Percentiles rank a stretch among this genome's conserved stretches.
Evolutionary conservation across 1,140 invertebrate genomes (phyloP).

Genomic region (Papilio machaon): DNA sequence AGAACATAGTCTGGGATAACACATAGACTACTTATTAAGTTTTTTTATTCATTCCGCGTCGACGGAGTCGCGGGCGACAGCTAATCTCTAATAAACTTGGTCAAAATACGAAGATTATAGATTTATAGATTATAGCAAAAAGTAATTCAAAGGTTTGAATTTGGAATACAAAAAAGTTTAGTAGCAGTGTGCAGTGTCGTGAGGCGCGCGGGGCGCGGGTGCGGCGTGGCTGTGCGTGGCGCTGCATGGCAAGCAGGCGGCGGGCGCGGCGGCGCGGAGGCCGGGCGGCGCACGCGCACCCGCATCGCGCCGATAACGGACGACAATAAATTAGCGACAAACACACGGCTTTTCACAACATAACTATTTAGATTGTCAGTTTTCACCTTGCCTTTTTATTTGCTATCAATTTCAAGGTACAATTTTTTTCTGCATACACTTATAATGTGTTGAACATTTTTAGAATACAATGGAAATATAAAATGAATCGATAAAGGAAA

Average conservation of each 20-base stretch:
- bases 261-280: constrained; percentile 50
- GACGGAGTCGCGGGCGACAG: too few relatives aligned
- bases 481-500: constrained; percentile 21
- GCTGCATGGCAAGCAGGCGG: constrained; percentile 60
- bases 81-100: neutral
- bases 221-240: constrained; percentile 39
- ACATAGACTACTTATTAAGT: too few relatives aligned
- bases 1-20: too few relatives aligned
- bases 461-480: constrained; percentile 38
- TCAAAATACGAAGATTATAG: neutral
- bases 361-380: constrained; percentile 57
- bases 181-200: constrained; percentile 54
- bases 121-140: too few relatives aligned
- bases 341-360: constrained; percentile 72
- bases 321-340: constrained; percentile 69
- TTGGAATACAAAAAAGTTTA: constrained; percentile 35
- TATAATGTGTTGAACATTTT: constrained; percentile 34
- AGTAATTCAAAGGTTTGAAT: constrained; percentile 49
- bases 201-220: constrained; percentile 53
- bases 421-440: constrained; percentile 26
- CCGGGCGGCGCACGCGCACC: constrained; percentile 64
- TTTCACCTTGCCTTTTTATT: constrained; percentile 72
- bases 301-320: constrained; percentile 73
- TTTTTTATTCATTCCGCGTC: too few relatives aligned
- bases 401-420: constrained; percentile 53